Base-by-base conservation (phyloP, 1,140 invertebrate genomes). In the Bombus polaris region DNA sequence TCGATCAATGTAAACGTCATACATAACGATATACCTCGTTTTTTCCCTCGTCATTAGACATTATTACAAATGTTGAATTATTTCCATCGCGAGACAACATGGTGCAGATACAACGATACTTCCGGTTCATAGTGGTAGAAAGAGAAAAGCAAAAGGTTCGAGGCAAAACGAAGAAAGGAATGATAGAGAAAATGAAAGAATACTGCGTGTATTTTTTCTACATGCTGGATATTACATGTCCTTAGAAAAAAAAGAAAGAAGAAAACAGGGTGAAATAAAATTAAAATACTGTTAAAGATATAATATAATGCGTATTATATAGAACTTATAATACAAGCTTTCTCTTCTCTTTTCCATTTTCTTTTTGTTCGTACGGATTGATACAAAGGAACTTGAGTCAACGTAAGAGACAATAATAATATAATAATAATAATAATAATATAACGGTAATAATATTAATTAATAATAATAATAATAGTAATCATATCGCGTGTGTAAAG, bases 261-360 rank as follows among this genome's bases (percentile, higher is more conserved):
- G 74, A 71, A 83, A 86, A 87, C 35, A 78, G 85, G 81, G 73
- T 79, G 71, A 88, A 89, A 89, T 71, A 35, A 87, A 92, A 93
- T 88, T 78, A 90, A 91, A 92, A 92, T 91, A 92, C 87, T 91
- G 90, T 83, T 77, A 25, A 89, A 73, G 25, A 87, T 75, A 89
- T 47, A 87, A 81, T 74, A 83, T 74, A 83, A 81, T 70, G 76
- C 83, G 83, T 79, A 47, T 83, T 66, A 42, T 84, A 86, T 77
- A 4, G 83, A 88, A 80, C 80, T 59, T 90, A 90, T 86, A 90
- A 89, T 92, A 90, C 87, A 91, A 91, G 90, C 87, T 91, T 71
- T 28, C 18, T 68, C 66, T 65, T 85, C 28, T 85, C 76, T 78
- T 44, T 89, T 47, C n/a, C 39, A n/a, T 42, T 73, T 42, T 71